These are phyloP conservation scores for Centropus unirufus DNA, from an alignment of 2,113 vertebrate genomes.

Conservation along the genomic window DNA sequence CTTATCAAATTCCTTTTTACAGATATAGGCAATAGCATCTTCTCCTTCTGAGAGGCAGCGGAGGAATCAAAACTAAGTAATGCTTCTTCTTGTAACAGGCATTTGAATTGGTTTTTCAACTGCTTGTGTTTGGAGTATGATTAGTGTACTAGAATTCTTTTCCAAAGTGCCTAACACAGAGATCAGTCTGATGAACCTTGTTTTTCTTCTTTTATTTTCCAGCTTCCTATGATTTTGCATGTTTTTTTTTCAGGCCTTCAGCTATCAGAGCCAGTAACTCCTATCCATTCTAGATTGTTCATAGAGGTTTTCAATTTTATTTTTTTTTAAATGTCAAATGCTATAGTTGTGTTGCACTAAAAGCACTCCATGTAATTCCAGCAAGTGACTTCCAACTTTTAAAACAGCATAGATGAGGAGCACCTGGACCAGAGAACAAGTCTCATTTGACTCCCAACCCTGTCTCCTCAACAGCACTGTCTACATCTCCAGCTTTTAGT, in stretches of 20 bases:
- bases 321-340: background rate
- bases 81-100: background rate
- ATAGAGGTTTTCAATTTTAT: background rate
- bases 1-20: background rate
- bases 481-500: background rate
- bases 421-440: background rate
- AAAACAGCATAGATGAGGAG: background rate
- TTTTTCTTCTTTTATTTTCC: background rate
- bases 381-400: background rate
- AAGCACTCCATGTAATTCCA: background rate
- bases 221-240: background rate
- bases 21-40: background rate
- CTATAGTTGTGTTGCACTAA: background rate
- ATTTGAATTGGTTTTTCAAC: background rate
- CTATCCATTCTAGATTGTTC: background rate
- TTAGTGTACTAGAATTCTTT: background rate
- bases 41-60: background rate
- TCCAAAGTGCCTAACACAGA: background rate
- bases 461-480: background rate
- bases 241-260: background rate
- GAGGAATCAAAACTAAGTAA: background rate
- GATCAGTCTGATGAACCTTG: background rate
- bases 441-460: fast-evolving
- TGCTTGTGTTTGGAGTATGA: background rate
- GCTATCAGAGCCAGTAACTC: background rate